These are phyloP conservation scores for Psephotus haematonotus DNA, from an alignment of 2,113 vertebrate genomes.

Conservation along the genomic window DNA sequence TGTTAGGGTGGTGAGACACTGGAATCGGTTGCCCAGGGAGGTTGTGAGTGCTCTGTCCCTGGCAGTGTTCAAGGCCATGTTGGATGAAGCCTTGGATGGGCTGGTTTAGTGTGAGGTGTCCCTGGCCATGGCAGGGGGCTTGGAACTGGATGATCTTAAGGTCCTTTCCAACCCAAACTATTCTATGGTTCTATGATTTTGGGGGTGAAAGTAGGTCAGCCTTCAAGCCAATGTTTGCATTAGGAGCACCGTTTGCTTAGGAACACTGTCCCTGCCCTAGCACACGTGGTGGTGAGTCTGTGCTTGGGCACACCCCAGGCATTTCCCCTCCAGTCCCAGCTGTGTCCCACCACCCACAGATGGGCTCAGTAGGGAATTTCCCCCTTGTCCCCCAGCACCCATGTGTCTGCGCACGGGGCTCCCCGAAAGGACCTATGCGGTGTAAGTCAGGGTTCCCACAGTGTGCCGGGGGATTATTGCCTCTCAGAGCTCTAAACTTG, in stretches of 20 bases:
- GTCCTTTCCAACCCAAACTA: too few relatives aligned
- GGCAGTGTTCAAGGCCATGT: too few relatives aligned
- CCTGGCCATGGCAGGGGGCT: too few relatives aligned
- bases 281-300: fast-evolving
- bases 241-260: fast-evolving
- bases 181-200: not conserved
- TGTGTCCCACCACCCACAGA: not conserved
- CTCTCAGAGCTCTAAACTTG: not conserved
- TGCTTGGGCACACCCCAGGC: fast-evolving
- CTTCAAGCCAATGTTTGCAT: not conserved
- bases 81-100: too few relatives aligned
- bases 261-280: not conserved
- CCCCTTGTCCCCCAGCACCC: fast-evolving
- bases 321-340: not conserved
- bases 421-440: fast-evolving
- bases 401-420: fast-evolving
- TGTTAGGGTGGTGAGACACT: too few relatives aligned
- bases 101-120: too few relatives aligned
- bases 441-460: not conserved
- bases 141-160: too few relatives aligned
- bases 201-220: not conserved
- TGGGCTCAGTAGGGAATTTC: not conserved
- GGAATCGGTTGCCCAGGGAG: too few relatives aligned
- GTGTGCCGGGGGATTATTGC: fast-evolving
- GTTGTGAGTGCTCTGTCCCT: too few relatives aligned